Base-by-base conservation (phyloP, 2,888 invertebrate species). In the Diaprepes abbreviatus region DNA sequence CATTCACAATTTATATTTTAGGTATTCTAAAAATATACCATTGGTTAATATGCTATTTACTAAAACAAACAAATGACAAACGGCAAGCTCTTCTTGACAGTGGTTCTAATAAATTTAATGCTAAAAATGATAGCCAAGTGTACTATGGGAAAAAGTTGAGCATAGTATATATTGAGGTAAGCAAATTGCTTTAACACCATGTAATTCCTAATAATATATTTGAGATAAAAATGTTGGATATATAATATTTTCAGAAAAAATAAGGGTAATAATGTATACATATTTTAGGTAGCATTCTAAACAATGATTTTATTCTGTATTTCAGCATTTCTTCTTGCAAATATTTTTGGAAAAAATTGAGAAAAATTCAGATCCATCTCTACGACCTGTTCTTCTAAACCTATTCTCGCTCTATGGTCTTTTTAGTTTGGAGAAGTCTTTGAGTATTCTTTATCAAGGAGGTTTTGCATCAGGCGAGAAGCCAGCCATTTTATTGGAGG, bases 71-170 rank as follows among this genome's bases (percentile, higher is more conserved):
- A 0, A 85, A 88, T n/a, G 86, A 90, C 45, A 90, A 90, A 79
- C 86, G 90, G 2, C 82, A 87, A 14, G 77, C 80, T 3, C 81
- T 91, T 28, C 86, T 87, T 70, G 78, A 79, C 0, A 80, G 83
- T 9, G 91, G 91, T 28, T 85, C 86, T 62, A 89, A 89, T 82
- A 84, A 87, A 17, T 95, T 97, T 81, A 87, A 88, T 16, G 90
- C 92, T 0, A 91, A 92, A 82, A 96, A 96, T 83, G 90, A 96
- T 74, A 90, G 91, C 54, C 97, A 97, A 86, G 89, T 94, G 0
- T 96, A 91, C 82, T 89, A 90, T 77, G 94, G 94, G 0, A 89
- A 92, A 70, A 90, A 90, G 4, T 85, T 97, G 2, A 89, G 94
- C 0, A 84, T 95, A 10, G 91, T 92, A 16, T 98, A 92, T 82